Evolutionary conservation across 2,113 vertebrate species (phyloP), one percentile per base, ranked within the genome.

Genomic region (Synchiropus splendidus): DNA sequence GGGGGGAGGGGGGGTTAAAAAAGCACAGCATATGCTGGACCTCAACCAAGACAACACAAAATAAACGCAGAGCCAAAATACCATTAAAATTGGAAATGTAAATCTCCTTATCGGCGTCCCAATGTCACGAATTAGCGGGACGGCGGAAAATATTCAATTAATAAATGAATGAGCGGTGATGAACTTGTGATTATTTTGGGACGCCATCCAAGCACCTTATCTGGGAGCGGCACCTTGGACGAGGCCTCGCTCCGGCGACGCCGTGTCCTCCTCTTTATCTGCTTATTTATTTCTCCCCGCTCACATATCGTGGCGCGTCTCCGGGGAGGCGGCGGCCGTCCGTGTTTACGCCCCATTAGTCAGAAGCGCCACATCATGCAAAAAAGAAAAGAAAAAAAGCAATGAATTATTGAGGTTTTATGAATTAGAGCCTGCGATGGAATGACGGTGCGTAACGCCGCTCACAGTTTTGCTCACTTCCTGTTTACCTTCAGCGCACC

Each of bases 131-230:
- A 77, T 82, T 79, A 83, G 74, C 72, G 74, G 48, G 42, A 58
- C 62, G 70, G 75, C 75, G 68, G 72, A 77, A 81, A 85, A 85
- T 82, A 84, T 84, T 85, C 81, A 87, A 85, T 85, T 87, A 84
- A 86, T 86, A 83, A 82, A 82, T 80, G 78, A 85, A 82, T 74
- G 73, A 82, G 67, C 77, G 76, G 72, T 71, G 84, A 85, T 86
- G 83, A 85, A 84, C 83, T 83, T 78, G 75, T 80, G 83, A 84
- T 87, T 86, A 78, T 82, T 83, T 82, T 78, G 77, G 84, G 83
- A 79, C 48, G 41, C 47, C 49, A 72, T 85, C 84, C 84, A 86
- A 83, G 67, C 44, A 84, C 83, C 83, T 84, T 87, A 86, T 86
- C 85, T 72, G 72, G 58, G 65, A 78, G 70, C 73, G 81, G 85